A percentile compares a stretch with the other conserved stretches of the same genome.
Conservation (phyloP, 2,797 vertebrate genomes). For the Danio jaintianensis region DNA sequence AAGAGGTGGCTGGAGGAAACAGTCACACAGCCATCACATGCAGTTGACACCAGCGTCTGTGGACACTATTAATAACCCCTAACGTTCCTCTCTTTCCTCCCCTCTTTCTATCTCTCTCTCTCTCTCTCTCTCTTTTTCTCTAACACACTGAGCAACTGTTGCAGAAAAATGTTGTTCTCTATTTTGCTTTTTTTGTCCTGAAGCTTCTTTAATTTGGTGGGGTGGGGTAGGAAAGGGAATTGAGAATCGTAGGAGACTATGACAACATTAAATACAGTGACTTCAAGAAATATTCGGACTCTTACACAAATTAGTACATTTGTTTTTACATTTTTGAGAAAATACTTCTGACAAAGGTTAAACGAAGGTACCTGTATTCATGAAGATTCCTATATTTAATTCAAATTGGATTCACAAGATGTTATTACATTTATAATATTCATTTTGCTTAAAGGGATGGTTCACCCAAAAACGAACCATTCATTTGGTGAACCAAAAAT, state of each 20-base stretch:
- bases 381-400: neutral
- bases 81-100: slow-evolving; percentile 43
- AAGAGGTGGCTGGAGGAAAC: slow-evolving; percentile 61
- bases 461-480: too few relatives aligned
- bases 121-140: slow-evolving; percentile 3
- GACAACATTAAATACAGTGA: neutral
- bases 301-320: neutral
- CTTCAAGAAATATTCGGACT: neutral
- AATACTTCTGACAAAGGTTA: too few relatives aligned
- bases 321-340: too few relatives aligned
- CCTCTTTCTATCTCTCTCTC: slow-evolving; percentile 17
- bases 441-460: too few relatives aligned
- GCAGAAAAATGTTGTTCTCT: slow-evolving; percentile 44
- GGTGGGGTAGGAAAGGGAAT: neutral
- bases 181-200: slow-evolving; percentile 45
- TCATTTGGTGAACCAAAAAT: too few relatives aligned
- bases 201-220: slow-evolving; percentile 19
- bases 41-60: slow-evolving; percentile 67
- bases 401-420: neutral
- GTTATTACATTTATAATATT: too few relatives aligned
- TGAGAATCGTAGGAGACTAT: slow-evolving; percentile 5
- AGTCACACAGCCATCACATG: slow-evolving; percentile 62
- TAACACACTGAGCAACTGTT: slow-evolving; percentile 27
- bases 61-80: slow-evolving; percentile 60
- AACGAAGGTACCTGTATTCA: too few relatives aligned